Percentiles rank a stretch among this genome's conserved stretches.
Conservation (phyloP, 1,140 invertebrate genomes). For the Drosophila sulfurigaster region DNA sequence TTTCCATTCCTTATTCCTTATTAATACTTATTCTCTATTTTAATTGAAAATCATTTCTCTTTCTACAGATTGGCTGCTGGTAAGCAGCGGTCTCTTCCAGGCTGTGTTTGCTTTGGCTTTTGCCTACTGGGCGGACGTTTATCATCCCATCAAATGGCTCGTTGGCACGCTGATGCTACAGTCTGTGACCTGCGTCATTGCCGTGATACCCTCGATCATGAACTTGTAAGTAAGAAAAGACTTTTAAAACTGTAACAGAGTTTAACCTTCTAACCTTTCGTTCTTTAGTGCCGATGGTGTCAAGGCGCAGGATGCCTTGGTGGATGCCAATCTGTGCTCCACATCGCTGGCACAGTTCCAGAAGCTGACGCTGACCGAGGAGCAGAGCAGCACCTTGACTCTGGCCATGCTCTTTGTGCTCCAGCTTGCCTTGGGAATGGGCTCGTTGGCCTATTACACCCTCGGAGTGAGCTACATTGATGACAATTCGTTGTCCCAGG, state of each 20-base stretch:
- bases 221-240: slow-evolving; percentile 71
- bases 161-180: slow-evolving; percentile 87
- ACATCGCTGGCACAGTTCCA: slow-evolving; percentile 77
- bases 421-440: slow-evolving; percentile 87
- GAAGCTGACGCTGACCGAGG: slow-evolving; percentile 52
- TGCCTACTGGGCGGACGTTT: slow-evolving; percentile 87
- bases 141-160: slow-evolving; percentile 87
- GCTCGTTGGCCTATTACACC: slow-evolving; percentile 87
- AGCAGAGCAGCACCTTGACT: slow-evolving; percentile 73
- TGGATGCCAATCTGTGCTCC: slow-evolving; percentile 65
- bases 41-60: not conserved
- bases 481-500: slow-evolving; percentile 88
- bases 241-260: too few species aligned
- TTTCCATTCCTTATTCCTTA: too few species aligned
- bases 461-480: slow-evolving; percentile 89
- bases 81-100: slow-evolving; percentile 86
- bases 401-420: slow-evolving; percentile 86
- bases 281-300: slow-evolving; percentile 54
- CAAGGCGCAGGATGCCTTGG: slow-evolving; percentile 48
- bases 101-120: slow-evolving; percentile 86
- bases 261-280: not conserved
- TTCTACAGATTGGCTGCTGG: slow-evolving; percentile 87
- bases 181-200: slow-evolving; percentile 85
- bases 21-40: not conserved
- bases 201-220: slow-evolving; percentile 87